phyloP scores from a whole-genome alignment of 2,113 vertebrate species.

The Cnemophilus loriae region DNA sequence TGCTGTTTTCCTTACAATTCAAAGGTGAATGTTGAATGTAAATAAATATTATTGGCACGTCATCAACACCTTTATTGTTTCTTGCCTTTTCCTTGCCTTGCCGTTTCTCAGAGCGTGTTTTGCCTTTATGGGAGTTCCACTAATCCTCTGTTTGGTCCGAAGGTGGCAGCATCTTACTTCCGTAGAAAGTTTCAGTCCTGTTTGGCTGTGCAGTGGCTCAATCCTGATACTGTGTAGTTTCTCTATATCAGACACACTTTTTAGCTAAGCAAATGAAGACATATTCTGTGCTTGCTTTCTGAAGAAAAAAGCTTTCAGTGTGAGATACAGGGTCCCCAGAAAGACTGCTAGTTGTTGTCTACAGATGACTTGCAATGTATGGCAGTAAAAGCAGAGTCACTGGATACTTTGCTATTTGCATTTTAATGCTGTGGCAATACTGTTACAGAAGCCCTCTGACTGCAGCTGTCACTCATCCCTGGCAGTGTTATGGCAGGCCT shows the following conservation, averaged over 20 bases:
- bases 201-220: not conserved
- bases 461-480: not conserved
- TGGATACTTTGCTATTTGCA: not conserved
- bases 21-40: not conserved
- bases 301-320: not conserved
- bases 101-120: not conserved
- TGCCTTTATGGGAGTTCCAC: not conserved
- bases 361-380: not conserved
- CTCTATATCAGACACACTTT: not conserved
- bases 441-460: not conserved
- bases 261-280: not conserved
- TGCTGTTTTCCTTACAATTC: not conserved
- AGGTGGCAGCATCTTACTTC: conserved; percentile 72
- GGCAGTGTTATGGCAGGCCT: not conserved
- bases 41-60: not conserved
- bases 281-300: not conserved
- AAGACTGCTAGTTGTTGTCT: not conserved
- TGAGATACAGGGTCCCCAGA: not conserved
- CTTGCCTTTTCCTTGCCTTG: not conserved
- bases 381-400: not conserved
- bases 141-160: not conserved
- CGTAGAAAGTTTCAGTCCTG: not conserved
- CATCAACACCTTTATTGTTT: not conserved
- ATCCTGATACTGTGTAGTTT: not conserved
- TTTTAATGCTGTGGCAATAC: not conserved